Base-by-base conservation (phyloP, 2,113 vertebrate species). In the Phoxinus phoxinus region DNA sequence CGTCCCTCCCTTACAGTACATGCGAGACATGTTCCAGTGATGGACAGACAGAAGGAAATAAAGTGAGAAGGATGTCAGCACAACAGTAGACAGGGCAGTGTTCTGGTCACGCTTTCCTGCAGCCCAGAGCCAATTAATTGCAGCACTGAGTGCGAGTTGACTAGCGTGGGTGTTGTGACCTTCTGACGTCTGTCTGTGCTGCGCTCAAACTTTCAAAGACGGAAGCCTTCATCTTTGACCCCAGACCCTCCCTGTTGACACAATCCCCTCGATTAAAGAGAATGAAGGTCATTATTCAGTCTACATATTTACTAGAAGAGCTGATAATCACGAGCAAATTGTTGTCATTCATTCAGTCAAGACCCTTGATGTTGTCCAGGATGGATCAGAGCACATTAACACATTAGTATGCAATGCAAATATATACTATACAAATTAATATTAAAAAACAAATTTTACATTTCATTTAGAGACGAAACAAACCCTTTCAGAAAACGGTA, bases 71-170 rank as follows among this genome's bases (percentile, higher is more conserved):
- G 61, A 78, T 83, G 69, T 88, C 65, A 78, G 73, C 44, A 17
- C 56, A 46, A 11, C 15, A 30, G 23, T 37, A 82, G 56, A 32
- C 30, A 27, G 56, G 23, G 46, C 32, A 77, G 46, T 59, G 44
- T 51, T 69, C 69, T 72, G 9, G 71, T 59, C 58, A 51, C n/a
- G 9, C 81, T 23, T 69, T 67, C 46, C 78, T 69, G 81, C 84
- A 86, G 44, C 41, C 46, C 41, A 51, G 46, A 72, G 27, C 65
- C 84, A 86, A 81, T 88, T 86, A 86, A 86, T 75, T 51, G 65
- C 46, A 75, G 81, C 67, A 84, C 58, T 81, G n/a, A 75, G 63
- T 75, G 37, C 6, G 56, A 63, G 85, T 58, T 72, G 82, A 44
- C 59, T 81, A 46, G 85, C 37, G 80, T 88, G 59, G 46, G 58